These are phyloP conservation scores for Drosophila koepferae DNA, from an alignment of 2,888 invertebrate genomes.

Conservation along the genomic window DNA sequence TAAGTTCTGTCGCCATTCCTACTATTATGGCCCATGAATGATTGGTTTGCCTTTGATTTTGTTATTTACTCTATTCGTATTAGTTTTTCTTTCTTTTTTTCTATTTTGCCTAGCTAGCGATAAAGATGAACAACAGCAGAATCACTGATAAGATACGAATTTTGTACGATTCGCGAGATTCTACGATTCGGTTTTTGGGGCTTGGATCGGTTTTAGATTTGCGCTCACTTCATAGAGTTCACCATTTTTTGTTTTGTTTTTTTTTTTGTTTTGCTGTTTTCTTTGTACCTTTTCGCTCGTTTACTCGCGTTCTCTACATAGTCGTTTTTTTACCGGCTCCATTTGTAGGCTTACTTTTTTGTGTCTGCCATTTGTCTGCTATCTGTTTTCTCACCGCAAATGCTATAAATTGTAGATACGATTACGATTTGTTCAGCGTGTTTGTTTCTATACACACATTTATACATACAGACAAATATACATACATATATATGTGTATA, in stretches of 20 bases:
- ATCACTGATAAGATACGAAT: constrained; percentile 69
- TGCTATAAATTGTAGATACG: constrained; percentile 61
- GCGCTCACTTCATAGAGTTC: constrained; percentile 16
- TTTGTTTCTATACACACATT: constrained; percentile 36
- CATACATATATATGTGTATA: constrained; percentile 4
- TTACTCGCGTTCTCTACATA: constrained; percentile 9
- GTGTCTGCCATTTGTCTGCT: constrained; percentile 55
- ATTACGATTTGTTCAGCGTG: constrained; percentile 57
- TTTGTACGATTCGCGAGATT: constrained; percentile 28
- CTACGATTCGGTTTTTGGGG: constrained; percentile 34
- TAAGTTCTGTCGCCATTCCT: constrained; percentile 18
- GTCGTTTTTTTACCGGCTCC: constrained; percentile 50
- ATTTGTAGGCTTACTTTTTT: constrained; percentile 47
- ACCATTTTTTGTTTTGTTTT: too few relatives aligned
- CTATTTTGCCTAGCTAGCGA: constrained; percentile 55
- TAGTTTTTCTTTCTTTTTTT: constrained; percentile 22
- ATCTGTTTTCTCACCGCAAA: constrained; percentile 52
- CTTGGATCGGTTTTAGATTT: constrained; percentile 39
- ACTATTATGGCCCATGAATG: constrained; percentile 35
- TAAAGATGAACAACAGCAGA: constrained; percentile 56
- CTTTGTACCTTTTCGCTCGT: constrained; percentile 14
- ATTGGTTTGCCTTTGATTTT: constrained; percentile 54
- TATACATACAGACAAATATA: neutral
- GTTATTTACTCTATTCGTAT: constrained; percentile 32
- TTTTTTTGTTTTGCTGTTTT: constrained; percentile 2